phyloP scores from a whole-genome alignment of 2,113 vertebrate genomes.

The Xiphophorus hellerii region DNA sequence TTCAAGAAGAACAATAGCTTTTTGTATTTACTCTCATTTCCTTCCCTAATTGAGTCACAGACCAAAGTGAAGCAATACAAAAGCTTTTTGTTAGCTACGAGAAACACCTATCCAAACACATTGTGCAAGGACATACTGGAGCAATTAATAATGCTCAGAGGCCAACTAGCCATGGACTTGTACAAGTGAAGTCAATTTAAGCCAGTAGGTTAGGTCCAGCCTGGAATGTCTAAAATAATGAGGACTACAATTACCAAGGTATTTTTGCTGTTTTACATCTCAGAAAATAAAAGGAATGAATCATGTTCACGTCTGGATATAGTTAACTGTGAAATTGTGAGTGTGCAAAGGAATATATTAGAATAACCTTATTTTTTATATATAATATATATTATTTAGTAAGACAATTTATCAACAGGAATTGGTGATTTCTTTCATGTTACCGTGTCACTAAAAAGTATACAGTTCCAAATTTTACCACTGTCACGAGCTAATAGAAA shows the following conservation, averaged over 20 bases:
- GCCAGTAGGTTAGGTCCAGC: constrained; percentile 38
- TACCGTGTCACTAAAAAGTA: constrained; percentile 54
- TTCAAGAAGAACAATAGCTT: constrained; percentile 80
- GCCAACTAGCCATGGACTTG: constrained; percentile 53
- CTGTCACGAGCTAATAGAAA: constrained; percentile 67
- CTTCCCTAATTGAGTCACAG: constrained; percentile 86
- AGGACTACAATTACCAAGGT: constrained; percentile 50
- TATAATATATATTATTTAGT: constrained; percentile 13
- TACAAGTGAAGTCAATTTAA: constrained; percentile 55
- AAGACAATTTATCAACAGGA: constrained; percentile 27
- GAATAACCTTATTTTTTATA: constrained; percentile 21
- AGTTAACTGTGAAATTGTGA: constrained; percentile 7
- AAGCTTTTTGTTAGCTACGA: constrained; percentile 80
- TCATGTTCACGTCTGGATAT: constrained; percentile 40
- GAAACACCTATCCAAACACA: constrained; percentile 86
- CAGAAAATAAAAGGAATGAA: constrained; percentile 18
- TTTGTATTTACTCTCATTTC: constrained; percentile 85
- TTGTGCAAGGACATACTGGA: constrained; percentile 74
- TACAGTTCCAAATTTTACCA: constrained; percentile 53
- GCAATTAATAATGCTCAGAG: constrained; percentile 78
- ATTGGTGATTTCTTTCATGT: constrained; percentile 48
- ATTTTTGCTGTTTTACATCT: constrained; percentile 53
- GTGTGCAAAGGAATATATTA: constrained; percentile 16
- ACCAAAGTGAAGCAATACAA: constrained; percentile 81
- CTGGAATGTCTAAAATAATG: constrained; percentile 64